phyloP scores from a whole-genome alignment of 2,113 vertebrate species.

The Indri indri region DNA sequence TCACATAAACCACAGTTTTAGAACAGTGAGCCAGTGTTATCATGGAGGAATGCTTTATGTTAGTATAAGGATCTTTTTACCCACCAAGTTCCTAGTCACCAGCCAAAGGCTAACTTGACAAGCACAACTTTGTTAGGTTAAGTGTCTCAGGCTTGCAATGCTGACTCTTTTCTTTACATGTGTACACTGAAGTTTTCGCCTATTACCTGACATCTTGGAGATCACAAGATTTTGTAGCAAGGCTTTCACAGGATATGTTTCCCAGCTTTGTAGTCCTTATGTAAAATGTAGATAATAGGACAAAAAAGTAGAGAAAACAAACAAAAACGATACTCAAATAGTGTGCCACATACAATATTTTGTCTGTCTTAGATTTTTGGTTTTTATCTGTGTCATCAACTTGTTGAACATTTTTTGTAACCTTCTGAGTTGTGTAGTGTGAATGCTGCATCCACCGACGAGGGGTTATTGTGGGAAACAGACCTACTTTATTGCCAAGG shows the following conservation, averaged over 20 bases:
- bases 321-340: neutral
- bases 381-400: neutral
- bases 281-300: neutral
- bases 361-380: neutral
- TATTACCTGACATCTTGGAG: neutral
- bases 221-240: neutral
- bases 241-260: neutral
- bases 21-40: too few relatives aligned
- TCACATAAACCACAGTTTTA: neutral
- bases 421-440: neutral
- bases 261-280: neutral
- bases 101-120: neutral
- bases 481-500: neutral
- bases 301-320: neutral
- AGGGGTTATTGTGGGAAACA: fast-evolving
- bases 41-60: neutral
- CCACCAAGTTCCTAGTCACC: neutral
- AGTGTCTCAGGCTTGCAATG: neutral
- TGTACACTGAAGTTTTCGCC: neutral
- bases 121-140: neutral
- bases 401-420: neutral
- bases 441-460: neutral
- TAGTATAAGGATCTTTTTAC: neutral
- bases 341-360: neutral
- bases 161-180: neutral